Evolutionary conservation across 2,888 invertebrate species (phyloP).

Genomic region (Pteria penguin): DNA sequence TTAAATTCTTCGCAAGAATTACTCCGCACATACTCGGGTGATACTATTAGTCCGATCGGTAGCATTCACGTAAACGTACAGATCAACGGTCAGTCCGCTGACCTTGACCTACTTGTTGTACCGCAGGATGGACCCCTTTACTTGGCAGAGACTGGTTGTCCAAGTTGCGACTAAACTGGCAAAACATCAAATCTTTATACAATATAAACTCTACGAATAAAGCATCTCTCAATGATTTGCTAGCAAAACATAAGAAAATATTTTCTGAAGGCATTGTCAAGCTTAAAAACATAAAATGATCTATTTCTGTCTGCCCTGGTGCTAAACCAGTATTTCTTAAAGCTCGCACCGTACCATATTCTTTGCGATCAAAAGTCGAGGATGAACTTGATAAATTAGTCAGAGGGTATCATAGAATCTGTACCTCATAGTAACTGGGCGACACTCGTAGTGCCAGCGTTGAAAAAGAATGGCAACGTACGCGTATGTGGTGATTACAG

Average conservation of each 20-base stretch:
- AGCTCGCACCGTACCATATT: constrained; percentile 48
- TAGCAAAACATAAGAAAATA: not conserved
- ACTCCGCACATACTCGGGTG: constrained; percentile 42
- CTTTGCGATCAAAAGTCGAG: constrained; percentile 30
- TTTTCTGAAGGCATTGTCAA: constrained; percentile 11
- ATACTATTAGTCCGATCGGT: constrained; percentile 27
- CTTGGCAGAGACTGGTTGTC: constrained; percentile 48
- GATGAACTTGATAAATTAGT: constrained; percentile 17
- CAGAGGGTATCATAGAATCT: constrained; percentile 16
- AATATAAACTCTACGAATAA: not conserved
- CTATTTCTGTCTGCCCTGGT: constrained; percentile 1
- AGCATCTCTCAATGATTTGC: not conserved
- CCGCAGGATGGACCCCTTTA: constrained; percentile 36
- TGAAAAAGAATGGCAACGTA: constrained; percentile 42
- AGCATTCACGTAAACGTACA: constrained; percentile 27
- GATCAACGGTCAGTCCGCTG: constrained; percentile 17
- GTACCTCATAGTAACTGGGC: constrained; percentile 42
- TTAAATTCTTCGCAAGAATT: not conserved
- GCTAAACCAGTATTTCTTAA: constrained; percentile 44
- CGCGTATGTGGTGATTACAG: constrained; percentile 55
- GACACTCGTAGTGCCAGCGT: constrained; percentile 40
- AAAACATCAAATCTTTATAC: not conserved
- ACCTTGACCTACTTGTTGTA: constrained; percentile 41
- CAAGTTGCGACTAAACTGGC: not conserved
- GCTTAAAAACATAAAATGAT: constrained; percentile 15